These are phyloP conservation scores for Lymantria dispar DNA, from an alignment of 2,888 invertebrate species.

Conservation along the genomic window DNA sequence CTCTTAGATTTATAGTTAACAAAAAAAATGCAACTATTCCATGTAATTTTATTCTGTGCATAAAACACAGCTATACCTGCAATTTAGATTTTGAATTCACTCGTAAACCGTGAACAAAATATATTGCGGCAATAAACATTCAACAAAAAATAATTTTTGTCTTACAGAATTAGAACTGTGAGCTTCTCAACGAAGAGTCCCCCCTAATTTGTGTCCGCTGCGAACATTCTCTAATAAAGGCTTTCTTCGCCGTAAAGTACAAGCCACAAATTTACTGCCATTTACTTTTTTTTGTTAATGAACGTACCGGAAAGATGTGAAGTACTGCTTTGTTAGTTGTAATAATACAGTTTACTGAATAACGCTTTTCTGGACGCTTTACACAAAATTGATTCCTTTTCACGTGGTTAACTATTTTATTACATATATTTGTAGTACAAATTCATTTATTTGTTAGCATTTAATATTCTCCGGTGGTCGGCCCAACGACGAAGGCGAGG, in stretches of 20 bases:
- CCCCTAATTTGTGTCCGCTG: slow-evolving; percentile 17
- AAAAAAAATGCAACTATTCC: no score
- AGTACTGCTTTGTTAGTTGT: slow-evolving; percentile 21
- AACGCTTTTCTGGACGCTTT: no score
- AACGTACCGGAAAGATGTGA: slow-evolving; percentile 17
- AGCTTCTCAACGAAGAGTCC: not conserved
- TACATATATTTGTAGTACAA: no score
- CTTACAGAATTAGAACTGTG: not conserved
- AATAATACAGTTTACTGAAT: slow-evolving; percentile 9
- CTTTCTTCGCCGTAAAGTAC: slow-evolving; percentile 12
- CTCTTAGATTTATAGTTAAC: no score
- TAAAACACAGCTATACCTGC: not conserved
- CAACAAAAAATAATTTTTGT: not conserved
- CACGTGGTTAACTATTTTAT: no score
- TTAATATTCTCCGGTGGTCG: no score
- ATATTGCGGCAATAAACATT: not conserved
- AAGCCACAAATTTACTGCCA: slow-evolving; percentile 6
- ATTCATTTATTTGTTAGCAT: no score
- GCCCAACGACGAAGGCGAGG: no score
- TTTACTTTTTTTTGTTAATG: slow-evolving; percentile 21
- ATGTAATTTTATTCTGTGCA: no score
- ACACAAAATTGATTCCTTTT: no score
- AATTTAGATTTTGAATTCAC: not conserved
- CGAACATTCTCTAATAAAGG: slow-evolving; percentile 14
- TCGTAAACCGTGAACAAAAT: not conserved